phyloP scores from a whole-genome alignment of 2,888 invertebrate species.

The Prosapia bicincta region DNA sequence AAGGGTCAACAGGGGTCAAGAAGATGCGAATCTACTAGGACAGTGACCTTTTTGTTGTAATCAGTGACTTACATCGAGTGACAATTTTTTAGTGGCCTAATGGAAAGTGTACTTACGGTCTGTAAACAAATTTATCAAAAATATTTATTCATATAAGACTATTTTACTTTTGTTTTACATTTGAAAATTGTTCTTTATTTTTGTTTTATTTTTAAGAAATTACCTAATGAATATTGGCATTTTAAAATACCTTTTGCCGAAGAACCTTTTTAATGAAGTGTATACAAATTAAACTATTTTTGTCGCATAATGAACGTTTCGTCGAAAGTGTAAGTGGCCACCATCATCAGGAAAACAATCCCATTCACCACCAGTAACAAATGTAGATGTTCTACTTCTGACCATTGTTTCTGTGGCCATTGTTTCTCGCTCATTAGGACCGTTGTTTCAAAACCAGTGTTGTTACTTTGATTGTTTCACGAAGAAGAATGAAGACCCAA shows the following conservation, averaged over 20 bases:
- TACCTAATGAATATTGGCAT: too few species aligned
- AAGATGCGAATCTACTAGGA: background rate
- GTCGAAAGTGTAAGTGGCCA: constrained; percentile 1
- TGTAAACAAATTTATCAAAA: background rate
- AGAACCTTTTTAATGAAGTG: too few species aligned
- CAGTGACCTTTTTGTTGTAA: background rate
- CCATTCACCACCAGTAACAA: constrained; percentile 8
- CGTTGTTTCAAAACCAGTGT: constrained; percentile 16
- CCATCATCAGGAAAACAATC: background rate
- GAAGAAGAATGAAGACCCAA: background rate
- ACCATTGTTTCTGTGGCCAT: constrained; percentile 13
- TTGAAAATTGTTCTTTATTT: too few species aligned
- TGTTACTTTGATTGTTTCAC: background rate
- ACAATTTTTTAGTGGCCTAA: background rate
- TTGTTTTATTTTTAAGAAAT: too few species aligned
- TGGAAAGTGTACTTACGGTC: too few species aligned
- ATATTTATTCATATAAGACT: too few species aligned
- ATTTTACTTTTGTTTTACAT: too few species aligned
- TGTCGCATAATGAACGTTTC: background rate
- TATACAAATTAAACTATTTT: too few species aligned
- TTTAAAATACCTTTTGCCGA: too few species aligned
- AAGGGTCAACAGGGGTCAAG: background rate
- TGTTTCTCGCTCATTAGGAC: constrained; percentile 21
- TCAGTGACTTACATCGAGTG: background rate
- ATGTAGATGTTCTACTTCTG: constrained; percentile 15